A percentile compares a stretch with the other conserved stretches of the same genome.
Conservation (phyloP, 2,797 vertebrate genomes). For the Chrysocyon brachyurus region DNA sequence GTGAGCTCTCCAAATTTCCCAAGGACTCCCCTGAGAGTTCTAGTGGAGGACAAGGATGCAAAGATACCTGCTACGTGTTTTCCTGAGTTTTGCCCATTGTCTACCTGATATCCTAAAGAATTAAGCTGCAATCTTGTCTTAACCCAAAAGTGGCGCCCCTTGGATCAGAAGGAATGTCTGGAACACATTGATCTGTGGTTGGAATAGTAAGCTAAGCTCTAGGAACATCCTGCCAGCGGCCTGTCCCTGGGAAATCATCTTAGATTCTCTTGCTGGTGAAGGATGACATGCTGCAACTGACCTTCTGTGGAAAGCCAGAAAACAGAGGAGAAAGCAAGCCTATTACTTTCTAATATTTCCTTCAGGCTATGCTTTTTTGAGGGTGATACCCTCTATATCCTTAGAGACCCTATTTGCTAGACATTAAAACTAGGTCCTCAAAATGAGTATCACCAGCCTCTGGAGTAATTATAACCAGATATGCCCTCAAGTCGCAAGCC, state of each 20-base stretch:
- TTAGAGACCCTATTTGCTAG: not conserved
- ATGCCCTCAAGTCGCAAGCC: not conserved
- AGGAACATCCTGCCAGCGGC: constrained; percentile 41
- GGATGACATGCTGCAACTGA: not conserved
- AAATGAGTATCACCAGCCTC: not conserved
- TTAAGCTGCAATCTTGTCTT: not conserved
- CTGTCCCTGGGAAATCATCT: constrained; percentile 38
- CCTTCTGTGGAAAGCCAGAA: not conserved
- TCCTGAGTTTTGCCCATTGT: not conserved
- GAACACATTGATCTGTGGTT: not conserved
- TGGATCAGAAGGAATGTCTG: not conserved
- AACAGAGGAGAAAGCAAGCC: not conserved
- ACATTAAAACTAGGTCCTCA: not conserved
- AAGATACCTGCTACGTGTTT: not conserved
- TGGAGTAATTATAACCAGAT: not conserved
- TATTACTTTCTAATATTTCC: constrained; percentile 42
- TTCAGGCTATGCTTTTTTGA: constrained; percentile 25
- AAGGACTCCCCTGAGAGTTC: not conserved
- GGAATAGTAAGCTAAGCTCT: not conserved
- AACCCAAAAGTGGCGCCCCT: not conserved
- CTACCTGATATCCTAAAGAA: not conserved
- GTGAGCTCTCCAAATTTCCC: not conserved
- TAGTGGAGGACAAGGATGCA: no score
- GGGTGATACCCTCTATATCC: not conserved
- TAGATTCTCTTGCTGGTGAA: not conserved